These are phyloP conservation scores for Lampris incognitus DNA, from an alignment of 2,113 vertebrate genomes.

Conservation along the genomic window DNA sequence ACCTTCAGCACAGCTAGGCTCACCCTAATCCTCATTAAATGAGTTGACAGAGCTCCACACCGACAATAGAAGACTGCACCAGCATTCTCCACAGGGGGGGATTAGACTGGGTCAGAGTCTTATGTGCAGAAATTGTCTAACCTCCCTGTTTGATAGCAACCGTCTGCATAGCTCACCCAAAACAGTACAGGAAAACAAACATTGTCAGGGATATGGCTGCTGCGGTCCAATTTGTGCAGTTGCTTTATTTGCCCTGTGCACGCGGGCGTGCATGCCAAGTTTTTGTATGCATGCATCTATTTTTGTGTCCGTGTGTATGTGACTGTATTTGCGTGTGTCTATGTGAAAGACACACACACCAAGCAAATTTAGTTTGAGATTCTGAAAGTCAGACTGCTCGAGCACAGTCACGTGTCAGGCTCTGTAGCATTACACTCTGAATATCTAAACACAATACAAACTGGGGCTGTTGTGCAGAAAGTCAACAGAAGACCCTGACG, in stretches of 20 bases:
- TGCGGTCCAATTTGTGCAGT: constrained; percentile 15
- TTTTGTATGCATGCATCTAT: not conserved
- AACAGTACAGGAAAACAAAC: constrained; percentile 47
- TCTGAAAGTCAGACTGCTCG: not conserved
- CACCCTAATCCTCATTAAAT: constrained; percentile 68
- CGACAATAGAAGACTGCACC: constrained; percentile 52
- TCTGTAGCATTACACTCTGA: not conserved
- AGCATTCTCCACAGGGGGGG: constrained; percentile 46
- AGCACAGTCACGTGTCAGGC: not conserved
- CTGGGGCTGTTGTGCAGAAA: constrained; percentile 12
- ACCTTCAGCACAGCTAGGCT: constrained; percentile 30
- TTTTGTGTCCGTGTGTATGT: constrained; percentile 3
- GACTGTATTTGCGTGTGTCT: constrained; percentile 14
- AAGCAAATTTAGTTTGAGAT: not conserved
- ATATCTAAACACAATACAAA: constrained; percentile 8
- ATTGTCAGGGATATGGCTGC: constrained; percentile 4
- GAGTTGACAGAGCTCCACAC: constrained; percentile 55
- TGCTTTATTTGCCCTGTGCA: not conserved
- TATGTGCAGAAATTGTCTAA: constrained; percentile 55
- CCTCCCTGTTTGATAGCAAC: constrained; percentile 54
- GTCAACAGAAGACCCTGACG: not conserved
- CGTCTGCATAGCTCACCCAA: constrained; percentile 43
- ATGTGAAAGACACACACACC: too few relatives aligned
- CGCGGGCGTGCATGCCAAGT: not conserved
- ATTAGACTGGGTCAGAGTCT: constrained; percentile 58